These are phyloP conservation scores for Champsocephalus esox DNA, from an alignment of 2,797 vertebrate genomes.

Conservation along the genomic window DNA sequence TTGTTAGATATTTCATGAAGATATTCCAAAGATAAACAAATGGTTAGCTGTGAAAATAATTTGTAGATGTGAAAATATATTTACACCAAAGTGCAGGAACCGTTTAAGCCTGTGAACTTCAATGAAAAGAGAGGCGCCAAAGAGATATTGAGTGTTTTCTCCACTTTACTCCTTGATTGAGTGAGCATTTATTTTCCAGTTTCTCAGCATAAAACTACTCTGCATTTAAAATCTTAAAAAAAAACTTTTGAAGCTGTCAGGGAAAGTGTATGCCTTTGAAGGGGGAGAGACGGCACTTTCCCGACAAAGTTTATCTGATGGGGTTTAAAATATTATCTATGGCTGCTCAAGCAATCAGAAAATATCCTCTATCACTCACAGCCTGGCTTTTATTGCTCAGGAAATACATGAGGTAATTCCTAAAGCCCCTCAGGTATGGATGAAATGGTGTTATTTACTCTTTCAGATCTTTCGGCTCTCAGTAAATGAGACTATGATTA, in stretches of 20 bases:
- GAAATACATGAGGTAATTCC: slow-evolving; percentile 47
- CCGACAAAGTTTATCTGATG: slow-evolving; percentile 43
- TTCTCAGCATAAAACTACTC: slow-evolving; percentile 41
- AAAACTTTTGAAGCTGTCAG: slow-evolving; percentile 37
- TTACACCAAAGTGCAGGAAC: not conserved
- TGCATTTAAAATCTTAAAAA: slow-evolving; percentile 38
- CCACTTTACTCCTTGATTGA: slow-evolving; percentile 38
- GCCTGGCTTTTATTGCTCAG: slow-evolving; percentile 49
- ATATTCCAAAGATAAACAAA: not conserved
- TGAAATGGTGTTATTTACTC: slow-evolving; percentile 8
- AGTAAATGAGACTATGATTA: not conserved
- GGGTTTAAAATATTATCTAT: slow-evolving; percentile 51
- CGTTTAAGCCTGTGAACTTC: slow-evolving; percentile 22
- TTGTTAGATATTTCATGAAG: not conserved
- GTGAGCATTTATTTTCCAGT: slow-evolving; percentile 47
- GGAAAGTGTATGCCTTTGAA: slow-evolving; percentile 24
- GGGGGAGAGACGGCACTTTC: slow-evolving; percentile 43
- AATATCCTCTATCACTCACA: slow-evolving; percentile 41
- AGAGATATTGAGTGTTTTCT: slow-evolving; percentile 34
- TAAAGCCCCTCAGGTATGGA: slow-evolving; percentile 32
- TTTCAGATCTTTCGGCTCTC: not conserved
- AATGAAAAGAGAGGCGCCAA: slow-evolving; percentile 36
- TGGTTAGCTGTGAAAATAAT: slow-evolving; percentile 1
- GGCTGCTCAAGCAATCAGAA: slow-evolving; percentile 51
- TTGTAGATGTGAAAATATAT: slow-evolving; percentile 13